Conservation (phyloP, 2,888 invertebrate genomes). For the Ectropis crepuscularia region DNA sequence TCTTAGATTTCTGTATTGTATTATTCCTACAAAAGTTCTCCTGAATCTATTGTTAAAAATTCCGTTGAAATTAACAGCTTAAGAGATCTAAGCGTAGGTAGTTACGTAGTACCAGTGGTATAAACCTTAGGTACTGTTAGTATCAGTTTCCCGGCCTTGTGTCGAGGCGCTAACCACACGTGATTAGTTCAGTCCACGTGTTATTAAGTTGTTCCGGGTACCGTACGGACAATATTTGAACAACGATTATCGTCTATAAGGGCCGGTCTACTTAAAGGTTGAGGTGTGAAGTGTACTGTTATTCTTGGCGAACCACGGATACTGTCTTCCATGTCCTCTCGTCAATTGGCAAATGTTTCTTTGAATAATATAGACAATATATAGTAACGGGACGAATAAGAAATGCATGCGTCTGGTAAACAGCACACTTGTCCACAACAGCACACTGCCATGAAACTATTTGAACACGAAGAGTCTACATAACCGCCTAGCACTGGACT, state of each 20-base stretch:
- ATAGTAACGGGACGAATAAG: too few relatives aligned
- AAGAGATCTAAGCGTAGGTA: too few relatives aligned
- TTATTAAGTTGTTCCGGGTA: constrained; percentile 48
- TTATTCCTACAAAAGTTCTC: too few relatives aligned
- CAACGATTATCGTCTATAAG: constrained; percentile 32
- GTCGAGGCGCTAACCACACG: constrained; percentile 49
- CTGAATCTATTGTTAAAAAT: too few relatives aligned
- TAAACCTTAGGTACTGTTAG: constrained; percentile 34
- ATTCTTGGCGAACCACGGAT: too few relatives aligned
- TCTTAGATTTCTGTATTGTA: too few relatives aligned
- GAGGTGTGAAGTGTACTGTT: not conserved
- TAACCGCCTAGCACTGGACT: too few relatives aligned
- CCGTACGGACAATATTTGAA: constrained; percentile 38
- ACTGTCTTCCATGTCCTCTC: not conserved
- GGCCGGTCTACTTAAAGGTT: constrained; percentile 22
- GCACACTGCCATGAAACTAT: too few relatives aligned
- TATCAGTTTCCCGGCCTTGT: constrained; percentile 33
- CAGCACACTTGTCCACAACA: too few relatives aligned
- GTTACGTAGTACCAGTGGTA: not conserved
- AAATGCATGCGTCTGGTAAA: too few relatives aligned
- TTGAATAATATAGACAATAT: not conserved
- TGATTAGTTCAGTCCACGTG: constrained; percentile 52
- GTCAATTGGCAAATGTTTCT: not conserved
- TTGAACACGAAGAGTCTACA: too few relatives aligned
- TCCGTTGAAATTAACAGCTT: too few relatives aligned